A percentile compares a stretch with the other conserved stretches of the same genome.
phyloP scores from a whole-genome alignment of 2,113 vertebrate genomes.

The Hippopotamus amphibius region DNA sequence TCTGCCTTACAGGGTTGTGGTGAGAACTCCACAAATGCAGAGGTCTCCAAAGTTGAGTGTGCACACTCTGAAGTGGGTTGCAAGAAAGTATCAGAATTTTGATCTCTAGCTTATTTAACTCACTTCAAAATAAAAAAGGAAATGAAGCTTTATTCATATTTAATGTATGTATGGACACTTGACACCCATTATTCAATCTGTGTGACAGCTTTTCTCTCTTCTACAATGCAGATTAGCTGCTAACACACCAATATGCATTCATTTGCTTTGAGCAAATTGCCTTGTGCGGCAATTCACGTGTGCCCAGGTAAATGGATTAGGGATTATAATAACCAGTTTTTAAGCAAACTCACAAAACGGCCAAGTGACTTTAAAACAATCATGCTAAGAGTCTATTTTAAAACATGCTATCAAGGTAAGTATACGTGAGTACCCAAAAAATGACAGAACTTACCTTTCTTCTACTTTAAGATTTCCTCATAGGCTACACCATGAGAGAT shows the following conservation, averaged over 20 bases:
- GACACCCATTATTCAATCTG: not conserved
- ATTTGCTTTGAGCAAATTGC: not conserved
- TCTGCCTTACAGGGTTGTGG: too few species aligned
- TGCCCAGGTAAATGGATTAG: not conserved
- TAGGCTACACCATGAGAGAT: not conserved
- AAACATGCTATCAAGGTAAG: not conserved
- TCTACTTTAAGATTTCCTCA: not conserved
- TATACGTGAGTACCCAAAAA: not conserved
- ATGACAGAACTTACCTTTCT: not conserved
- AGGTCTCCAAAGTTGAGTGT: not conserved
- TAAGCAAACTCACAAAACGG: not conserved
- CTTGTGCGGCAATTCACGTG: not conserved
- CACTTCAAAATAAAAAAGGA: not conserved
- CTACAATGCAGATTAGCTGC: not conserved
- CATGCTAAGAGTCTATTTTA: not conserved
- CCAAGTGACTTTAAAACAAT: not conserved
- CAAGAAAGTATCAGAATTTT: not conserved
- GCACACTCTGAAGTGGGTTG: too few species aligned
- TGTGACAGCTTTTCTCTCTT: not conserved
- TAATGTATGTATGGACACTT: not conserved
- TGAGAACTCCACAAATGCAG: not conserved
- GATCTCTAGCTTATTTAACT: slow-evolving; percentile 1
- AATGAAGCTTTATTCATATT: not conserved
- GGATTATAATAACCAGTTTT: not conserved
- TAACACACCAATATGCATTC: not conserved